phyloP scores from a whole-genome alignment of 2,113 vertebrate species.

The Thryonomys swinderianus region DNA sequence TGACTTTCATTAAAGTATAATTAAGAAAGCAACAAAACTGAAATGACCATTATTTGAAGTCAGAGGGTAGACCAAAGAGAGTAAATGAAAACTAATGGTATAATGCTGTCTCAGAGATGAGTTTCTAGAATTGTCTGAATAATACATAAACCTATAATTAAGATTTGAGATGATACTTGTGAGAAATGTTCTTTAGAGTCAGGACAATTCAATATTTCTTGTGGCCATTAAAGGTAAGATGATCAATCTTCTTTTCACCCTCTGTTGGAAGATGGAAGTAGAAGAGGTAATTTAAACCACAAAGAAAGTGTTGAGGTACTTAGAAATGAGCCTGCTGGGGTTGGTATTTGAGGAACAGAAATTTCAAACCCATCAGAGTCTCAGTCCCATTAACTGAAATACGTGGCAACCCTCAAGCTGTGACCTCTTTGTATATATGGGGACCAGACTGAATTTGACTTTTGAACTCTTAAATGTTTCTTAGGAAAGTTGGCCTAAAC shows the following conservation, averaged over 20 bases:
- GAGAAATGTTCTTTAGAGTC: conserved; percentile 68
- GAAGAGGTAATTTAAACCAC: conserved; percentile 43
- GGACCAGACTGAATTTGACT: not conserved
- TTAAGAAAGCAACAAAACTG: conserved; percentile 17
- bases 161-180: conserved; percentile 73
- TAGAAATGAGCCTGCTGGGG: not conserved
- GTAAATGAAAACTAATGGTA: conserved; percentile 63
- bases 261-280: conserved; percentile 14
- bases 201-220: conserved; percentile 75
- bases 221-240: conserved; percentile 66
- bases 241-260: conserved; percentile 69
- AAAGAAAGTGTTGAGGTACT: conserved; percentile 34
- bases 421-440: not conserved
- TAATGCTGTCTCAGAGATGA: conserved; percentile 25
- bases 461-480: conserved; percentile 27
- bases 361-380: not conserved
- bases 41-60: conserved; percentile 55
- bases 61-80: not conserved
- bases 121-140: conserved; percentile 73
- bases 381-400: not conserved
- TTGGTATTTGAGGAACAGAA: not conserved
- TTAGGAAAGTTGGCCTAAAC: not conserved
- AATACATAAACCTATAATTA: conserved; percentile 80
- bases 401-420: not conserved
- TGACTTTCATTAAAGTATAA: conserved; percentile 39